Conservation (phyloP, 2,888 invertebrate genomes). For the Hyposoter didymator region DNA sequence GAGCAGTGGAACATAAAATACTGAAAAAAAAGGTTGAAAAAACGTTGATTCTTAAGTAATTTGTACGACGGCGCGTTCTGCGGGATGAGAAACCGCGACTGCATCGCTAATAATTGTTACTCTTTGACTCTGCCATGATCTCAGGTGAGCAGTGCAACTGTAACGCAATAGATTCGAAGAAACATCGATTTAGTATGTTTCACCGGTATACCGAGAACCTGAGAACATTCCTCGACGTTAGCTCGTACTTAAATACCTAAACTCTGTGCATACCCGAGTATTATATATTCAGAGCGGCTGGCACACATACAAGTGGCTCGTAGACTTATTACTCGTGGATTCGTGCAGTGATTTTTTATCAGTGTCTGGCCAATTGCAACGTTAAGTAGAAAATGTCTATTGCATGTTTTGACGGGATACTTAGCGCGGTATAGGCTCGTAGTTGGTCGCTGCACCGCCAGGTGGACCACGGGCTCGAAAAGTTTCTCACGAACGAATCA, state of each 20-base stretch:
- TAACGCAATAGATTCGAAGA: slow-evolving; percentile 64
- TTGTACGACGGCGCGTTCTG: slow-evolving; percentile 3
- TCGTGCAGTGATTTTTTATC: slow-evolving; percentile 51
- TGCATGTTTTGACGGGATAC: background rate
- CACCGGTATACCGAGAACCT: slow-evolving; percentile 11
- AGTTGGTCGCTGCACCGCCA: background rate
- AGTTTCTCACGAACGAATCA: background rate
- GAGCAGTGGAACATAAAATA: background rate
- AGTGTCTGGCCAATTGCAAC: slow-evolving; percentile 36
- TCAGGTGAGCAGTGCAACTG: slow-evolving; percentile 43
- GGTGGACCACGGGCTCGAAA: background rate
- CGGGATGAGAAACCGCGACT: slow-evolving; percentile 54
- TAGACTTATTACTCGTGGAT: slow-evolving; percentile 46
- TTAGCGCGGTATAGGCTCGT: background rate
- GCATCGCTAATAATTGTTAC: slow-evolving; percentile 63
- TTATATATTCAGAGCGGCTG: slow-evolving; percentile 51
- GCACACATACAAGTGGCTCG: slow-evolving; percentile 24
- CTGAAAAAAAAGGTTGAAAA: slow-evolving; percentile 6
- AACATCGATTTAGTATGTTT: slow-evolving; percentile 49
- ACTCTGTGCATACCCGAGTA: slow-evolving; percentile 28
- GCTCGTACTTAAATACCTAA: slow-evolving; percentile 42
- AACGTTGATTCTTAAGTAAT: background rate
- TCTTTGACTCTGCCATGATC: slow-evolving; percentile 62
- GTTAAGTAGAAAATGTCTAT: slow-evolving; percentile 1
- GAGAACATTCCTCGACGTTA: slow-evolving; percentile 20